phyloP scores from a whole-genome alignment of 2,113 vertebrate species.

The Phrynosoma platyrhinos region DNA sequence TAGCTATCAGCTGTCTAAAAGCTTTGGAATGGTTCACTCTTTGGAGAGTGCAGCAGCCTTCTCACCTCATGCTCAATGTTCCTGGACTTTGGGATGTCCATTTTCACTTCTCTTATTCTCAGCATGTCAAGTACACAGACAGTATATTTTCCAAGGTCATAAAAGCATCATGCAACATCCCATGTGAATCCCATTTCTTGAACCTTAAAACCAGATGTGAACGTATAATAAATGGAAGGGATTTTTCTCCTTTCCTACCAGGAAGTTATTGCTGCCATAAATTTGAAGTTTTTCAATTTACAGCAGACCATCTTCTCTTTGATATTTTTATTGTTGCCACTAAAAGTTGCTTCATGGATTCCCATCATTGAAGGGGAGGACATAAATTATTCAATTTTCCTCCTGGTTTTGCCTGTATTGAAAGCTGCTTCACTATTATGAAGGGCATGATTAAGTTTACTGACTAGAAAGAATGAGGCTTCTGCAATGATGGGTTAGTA shows the following conservation, averaged over 20 bases:
- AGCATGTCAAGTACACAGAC: not conserved
- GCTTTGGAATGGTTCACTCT: not conserved
- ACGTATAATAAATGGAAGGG: not conserved
- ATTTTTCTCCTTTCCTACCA: not conserved
- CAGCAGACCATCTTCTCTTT: not conserved
- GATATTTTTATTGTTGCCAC: constrained; percentile 11
- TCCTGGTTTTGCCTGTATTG: not conserved
- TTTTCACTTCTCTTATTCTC: not conserved
- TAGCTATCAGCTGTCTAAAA: not conserved
- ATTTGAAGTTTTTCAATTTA: not conserved
- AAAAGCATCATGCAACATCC: not conserved
- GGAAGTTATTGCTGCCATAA: constrained; percentile 9
- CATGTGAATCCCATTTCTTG: not conserved
- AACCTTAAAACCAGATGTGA: not conserved
- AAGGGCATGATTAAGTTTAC: not conserved
- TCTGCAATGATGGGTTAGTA: not conserved
- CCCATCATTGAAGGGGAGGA: not conserved
- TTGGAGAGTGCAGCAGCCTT: not conserved
- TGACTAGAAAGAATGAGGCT: not conserved
- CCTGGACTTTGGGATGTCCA: not conserved
- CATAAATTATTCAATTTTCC: constrained; percentile 17
- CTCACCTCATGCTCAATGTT: not conserved
- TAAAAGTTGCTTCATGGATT: constrained; percentile 21
- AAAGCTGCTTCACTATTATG: not conserved
- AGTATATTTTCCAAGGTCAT: not conserved